phyloP scores from a whole-genome alignment of 2,888 invertebrate species.

The Entomobrya multifasciata region DNA sequence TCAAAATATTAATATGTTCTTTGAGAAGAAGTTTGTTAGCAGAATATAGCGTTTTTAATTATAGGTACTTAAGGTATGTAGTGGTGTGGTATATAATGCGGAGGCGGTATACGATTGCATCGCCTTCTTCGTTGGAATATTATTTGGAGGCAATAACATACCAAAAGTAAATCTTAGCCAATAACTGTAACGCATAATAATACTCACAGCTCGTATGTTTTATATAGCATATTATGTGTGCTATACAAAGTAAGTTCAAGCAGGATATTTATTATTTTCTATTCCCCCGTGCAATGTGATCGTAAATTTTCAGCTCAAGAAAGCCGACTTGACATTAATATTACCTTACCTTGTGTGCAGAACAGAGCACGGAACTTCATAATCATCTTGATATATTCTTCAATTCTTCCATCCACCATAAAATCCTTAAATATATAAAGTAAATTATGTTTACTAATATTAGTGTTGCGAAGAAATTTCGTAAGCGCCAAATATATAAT shows the following conservation, averaged over 20 bases:
- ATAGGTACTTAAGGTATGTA: no score
- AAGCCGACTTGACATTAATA: slow-evolving; percentile 71
- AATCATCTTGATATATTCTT: no score
- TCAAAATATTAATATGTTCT: no score
- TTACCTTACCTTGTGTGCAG: slow-evolving; percentile 53
- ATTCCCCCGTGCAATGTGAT: slow-evolving; percentile 33
- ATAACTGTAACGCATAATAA: neutral
- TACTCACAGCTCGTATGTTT: no score
- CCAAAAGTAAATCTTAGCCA: slow-evolving; percentile 26
- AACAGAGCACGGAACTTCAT: no score
- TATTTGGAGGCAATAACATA: slow-evolving; percentile 21
- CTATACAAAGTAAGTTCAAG: no score
- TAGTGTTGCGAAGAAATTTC: neutral
- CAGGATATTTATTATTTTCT: no score
- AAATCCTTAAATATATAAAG: no score
- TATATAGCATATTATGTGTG: no score
- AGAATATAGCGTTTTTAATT: no score
- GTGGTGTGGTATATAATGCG: no score
- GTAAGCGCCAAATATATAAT: neutral
- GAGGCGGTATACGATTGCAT: neutral
- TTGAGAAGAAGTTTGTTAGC: no score
- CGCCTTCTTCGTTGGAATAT: neutral
- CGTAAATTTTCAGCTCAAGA: slow-evolving; percentile 67
- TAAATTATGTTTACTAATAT: neutral
- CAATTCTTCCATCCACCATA: neutral